Evolutionary conservation across 1,140 invertebrate genomes (phyloP), one percentile per base, ranked within the genome.

Genomic region (Lordiphosa collinella): DNA sequence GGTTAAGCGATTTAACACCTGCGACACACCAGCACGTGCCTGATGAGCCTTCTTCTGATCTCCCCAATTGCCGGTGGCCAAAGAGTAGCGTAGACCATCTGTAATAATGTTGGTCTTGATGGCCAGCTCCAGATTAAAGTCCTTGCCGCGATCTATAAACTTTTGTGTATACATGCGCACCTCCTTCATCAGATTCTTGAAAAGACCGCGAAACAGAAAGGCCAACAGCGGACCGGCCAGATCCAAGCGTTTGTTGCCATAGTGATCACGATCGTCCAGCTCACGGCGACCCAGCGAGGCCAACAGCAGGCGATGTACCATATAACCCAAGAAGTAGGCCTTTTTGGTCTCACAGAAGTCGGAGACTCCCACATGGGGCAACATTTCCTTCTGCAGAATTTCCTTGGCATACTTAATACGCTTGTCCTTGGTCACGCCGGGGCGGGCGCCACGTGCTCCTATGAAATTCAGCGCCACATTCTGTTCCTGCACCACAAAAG

Each of bases 21-120:
- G 96, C 51, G 95, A 96, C 9, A 97, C 96, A 25, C 96, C 96
- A 66, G 97, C 97, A 90, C 97, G 92, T 4, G 97, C 96, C 90
- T 98, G 97, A 94, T 99, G 98, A 58, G 98, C 98, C 89, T 99
- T 99, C 89, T 99, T 99, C 90, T 99, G 98, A 89, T 99, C 98
- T 32, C 98, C 98, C 98, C 98, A 99, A 90, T 99, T 99, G 25
- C 98, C 98, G 34, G 98, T 99, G 76, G 98, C 98, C 63, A 99
- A 90, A 0, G 98, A 99, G 89, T 99, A 99, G 65, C 97, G 91
- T 14, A 99, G 90, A n/a, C 98, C 98, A 90, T 99, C 97, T 2
- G 98, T 99, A 48, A 99, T 99, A 35, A 99, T 97, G 88, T 97
- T 94, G 0, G 98, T 99, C 90, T 99, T 99, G 38, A 99, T 98